Conservation (phyloP, 2,888 invertebrate species). For the Mantis religiosa region DNA sequence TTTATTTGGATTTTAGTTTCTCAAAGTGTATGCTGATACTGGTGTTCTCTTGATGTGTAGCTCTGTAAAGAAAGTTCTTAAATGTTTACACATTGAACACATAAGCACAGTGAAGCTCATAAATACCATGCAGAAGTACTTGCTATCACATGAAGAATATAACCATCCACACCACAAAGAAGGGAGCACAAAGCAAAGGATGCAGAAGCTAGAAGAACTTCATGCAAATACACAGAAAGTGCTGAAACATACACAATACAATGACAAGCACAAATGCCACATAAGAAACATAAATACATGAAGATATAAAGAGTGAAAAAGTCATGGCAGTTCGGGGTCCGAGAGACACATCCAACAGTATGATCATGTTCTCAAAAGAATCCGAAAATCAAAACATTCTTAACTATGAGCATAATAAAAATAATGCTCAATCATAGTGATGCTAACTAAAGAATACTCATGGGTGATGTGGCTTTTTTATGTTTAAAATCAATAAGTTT, state of each 20-base stretch:
- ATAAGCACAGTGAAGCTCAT: neutral
- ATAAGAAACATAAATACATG: slow-evolving; percentile 17
- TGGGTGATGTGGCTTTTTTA: slow-evolving; percentile 10
- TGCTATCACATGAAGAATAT: neutral
- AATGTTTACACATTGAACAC: neutral
- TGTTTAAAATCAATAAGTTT: neutral
- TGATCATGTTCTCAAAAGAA: slow-evolving; percentile 5
- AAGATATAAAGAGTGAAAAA: slow-evolving; percentile 23
- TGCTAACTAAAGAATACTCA: neutral
- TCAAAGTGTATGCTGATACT: too few relatives aligned
- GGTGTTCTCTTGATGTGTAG: too few relatives aligned
- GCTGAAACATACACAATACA: neutral
- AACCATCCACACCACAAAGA: neutral
- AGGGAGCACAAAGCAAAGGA: neutral
- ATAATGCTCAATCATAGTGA: slow-evolving; percentile 9
- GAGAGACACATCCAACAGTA: slow-evolving; percentile 9
- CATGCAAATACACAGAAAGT: slow-evolving; percentile 27
- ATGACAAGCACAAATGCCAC: neutral
- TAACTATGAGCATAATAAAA: slow-evolving; percentile 2
- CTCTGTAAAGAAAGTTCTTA: too few relatives aligned
- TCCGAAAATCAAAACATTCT: neutral
- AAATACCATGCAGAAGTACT: neutral
- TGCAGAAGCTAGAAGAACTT: slow-evolving; percentile 1
- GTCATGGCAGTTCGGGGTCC: slow-evolving; percentile 26
- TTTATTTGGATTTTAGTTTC: too few relatives aligned